Conservation (phyloP, 2,113 vertebrate species). For the Panurus biarmicus region DNA sequence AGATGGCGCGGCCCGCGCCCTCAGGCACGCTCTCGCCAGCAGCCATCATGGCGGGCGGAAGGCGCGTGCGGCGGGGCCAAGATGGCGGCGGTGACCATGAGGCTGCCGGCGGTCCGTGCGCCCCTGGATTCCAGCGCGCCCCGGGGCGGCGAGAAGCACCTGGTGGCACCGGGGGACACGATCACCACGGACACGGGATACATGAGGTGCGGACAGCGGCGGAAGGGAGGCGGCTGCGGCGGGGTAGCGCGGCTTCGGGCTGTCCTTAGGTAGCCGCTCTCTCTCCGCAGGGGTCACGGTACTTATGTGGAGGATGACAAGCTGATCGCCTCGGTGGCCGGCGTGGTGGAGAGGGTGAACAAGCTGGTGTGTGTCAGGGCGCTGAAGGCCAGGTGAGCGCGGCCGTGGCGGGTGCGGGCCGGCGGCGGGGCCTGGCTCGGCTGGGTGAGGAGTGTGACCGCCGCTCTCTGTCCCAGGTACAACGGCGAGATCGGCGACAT, state of each 20-base stretch:
- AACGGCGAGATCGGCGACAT: slow-evolving; percentile 96
- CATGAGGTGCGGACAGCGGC: slow-evolving; percentile 79
- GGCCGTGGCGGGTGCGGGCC: background rate
- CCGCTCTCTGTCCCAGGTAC: slow-evolving; percentile 72
- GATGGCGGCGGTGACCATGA: slow-evolving; percentile 85
- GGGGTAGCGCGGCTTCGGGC: background rate
- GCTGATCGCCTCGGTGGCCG: slow-evolving; percentile 91
- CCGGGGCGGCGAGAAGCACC: slow-evolving; percentile 67
- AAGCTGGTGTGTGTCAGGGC: slow-evolving; percentile 92
- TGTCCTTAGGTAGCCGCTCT: background rate
- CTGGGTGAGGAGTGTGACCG: background rate
- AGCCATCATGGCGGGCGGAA: background rate
- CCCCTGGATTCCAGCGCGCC: background rate
- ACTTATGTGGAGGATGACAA: slow-evolving; percentile 95
- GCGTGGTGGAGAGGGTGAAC: slow-evolving; percentile 91
- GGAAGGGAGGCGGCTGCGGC: rapidly evolving
- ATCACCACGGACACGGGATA: slow-evolving; percentile 93
- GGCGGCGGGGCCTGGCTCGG: background rate
- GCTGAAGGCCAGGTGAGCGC: slow-evolving; percentile 81
- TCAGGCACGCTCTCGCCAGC: background rate
- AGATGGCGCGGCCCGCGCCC: background rate
- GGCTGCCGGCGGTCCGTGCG: slow-evolving; percentile 73
- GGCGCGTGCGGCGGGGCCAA: background rate
- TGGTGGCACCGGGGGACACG: slow-evolving; percentile 91
- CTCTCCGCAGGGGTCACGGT: slow-evolving; percentile 83